Evolutionary conservation across 2,888 invertebrate species (phyloP).

Genomic region (Troides oblongomaculatus): DNA sequence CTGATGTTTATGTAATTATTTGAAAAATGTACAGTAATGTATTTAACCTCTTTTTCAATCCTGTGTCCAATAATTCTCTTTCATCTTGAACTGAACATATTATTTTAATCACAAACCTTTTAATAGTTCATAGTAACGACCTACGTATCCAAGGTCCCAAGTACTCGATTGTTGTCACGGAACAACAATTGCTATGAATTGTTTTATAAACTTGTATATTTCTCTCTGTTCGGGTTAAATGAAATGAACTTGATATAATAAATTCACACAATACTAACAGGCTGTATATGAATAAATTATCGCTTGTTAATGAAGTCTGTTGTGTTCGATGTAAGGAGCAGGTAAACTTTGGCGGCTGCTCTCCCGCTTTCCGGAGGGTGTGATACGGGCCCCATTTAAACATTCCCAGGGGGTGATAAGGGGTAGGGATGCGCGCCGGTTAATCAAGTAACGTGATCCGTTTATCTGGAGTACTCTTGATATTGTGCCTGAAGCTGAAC

Average conservation of each 20-base stretch:
- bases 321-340: conserved; percentile 66
- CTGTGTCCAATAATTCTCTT: no score
- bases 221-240: background rate
- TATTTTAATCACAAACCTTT: no score
- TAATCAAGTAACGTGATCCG: conserved; percentile 80
- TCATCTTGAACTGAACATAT: no score
- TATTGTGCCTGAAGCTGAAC: conserved; percentile 62
- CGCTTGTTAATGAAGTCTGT: conserved; percentile 63
- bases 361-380: conserved; percentile 66
- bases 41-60: no score
- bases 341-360: conserved; percentile 60
- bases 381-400: conserved; percentile 77
- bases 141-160: background rate
- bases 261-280: conserved; percentile 6
- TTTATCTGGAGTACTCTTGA: conserved; percentile 78
- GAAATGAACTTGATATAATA: background rate
- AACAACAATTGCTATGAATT: no score
- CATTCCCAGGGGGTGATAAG: conserved; percentile 77
- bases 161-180: no score
- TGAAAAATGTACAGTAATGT: no score
- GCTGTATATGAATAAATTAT: conserved; percentile 27
- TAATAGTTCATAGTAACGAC: background rate
- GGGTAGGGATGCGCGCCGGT: conserved; percentile 75
- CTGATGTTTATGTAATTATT: no score
- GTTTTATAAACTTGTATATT: background rate